phyloP scores from a whole-genome alignment of 2,888 invertebrate genomes.

The Polydesmus complanatus region DNA sequence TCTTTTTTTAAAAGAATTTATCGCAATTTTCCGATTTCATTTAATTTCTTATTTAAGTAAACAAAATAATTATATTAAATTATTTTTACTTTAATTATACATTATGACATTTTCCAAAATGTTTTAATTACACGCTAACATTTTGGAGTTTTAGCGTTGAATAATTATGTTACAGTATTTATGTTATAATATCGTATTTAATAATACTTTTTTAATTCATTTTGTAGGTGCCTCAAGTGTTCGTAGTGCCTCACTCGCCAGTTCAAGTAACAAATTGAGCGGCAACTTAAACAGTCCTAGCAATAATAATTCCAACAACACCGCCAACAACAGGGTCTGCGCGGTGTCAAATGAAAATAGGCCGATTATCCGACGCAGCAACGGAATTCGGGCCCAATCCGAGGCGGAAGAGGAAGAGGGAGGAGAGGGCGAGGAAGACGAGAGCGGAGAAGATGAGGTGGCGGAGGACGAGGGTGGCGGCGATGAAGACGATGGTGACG shows the following conservation, averaged over 20 bases:
- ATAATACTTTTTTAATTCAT: too few species aligned
- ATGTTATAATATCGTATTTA: too few species aligned
- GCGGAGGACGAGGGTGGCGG: not conserved
- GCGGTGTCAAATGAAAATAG: not conserved
- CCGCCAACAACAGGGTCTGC: not conserved
- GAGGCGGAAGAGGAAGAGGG: not conserved
- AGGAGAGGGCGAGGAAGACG: slow-evolving; percentile 2
- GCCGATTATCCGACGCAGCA: not conserved
- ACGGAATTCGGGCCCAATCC: not conserved
- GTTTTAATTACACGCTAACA: too few species aligned
- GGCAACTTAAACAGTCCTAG: not conserved
- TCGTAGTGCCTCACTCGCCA: not conserved
- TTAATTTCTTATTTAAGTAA: too few species aligned
- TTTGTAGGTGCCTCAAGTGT: not conserved
- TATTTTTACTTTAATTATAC: too few species aligned
- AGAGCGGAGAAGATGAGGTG: not conserved
- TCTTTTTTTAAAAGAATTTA: too few species aligned
- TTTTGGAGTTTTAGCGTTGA: too few species aligned
- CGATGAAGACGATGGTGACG: slow-evolving; percentile 1
- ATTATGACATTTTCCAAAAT: too few species aligned
- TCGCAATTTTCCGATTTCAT: too few species aligned
- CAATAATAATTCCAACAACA: not conserved
- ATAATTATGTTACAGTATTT: too few species aligned
- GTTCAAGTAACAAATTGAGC: not conserved
- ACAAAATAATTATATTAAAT: too few species aligned